Evolutionary conservation across 2,113 vertebrate species (phyloP).

Genomic region (Calyptommatus sinebrachiatus): DNA sequence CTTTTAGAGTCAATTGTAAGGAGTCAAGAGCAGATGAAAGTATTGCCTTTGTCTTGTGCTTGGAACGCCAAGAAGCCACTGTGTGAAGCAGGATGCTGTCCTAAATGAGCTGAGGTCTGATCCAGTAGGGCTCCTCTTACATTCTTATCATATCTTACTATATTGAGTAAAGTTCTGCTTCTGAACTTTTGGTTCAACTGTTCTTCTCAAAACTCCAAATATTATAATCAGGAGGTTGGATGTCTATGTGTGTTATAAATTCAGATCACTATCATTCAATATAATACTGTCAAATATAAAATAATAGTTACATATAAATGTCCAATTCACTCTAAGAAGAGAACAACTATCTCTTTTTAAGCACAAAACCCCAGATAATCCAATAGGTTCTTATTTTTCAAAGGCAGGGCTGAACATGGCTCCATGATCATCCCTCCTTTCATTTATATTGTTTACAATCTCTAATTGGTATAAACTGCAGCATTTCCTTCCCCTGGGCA

Average conservation of each 20-base stretch:
- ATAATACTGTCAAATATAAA: background rate
- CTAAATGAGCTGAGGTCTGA: too few relatives aligned
- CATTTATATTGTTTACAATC: background rate
- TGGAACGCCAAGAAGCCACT: too few relatives aligned
- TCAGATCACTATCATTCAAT: background rate
- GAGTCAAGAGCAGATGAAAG: too few relatives aligned
- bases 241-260: background rate
- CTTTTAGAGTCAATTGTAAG: too few relatives aligned
- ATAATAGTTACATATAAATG: background rate
- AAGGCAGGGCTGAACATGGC: background rate
- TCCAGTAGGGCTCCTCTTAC: too few relatives aligned
- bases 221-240: background rate
- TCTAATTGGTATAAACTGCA: background rate
- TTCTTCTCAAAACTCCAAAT: background rate
- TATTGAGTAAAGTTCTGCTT: background rate
- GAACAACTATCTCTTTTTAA: background rate
- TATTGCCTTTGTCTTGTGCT: too few relatives aligned
- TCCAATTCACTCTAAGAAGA: background rate
- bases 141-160: background rate
- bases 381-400: background rate
- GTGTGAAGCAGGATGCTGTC: too few relatives aligned
- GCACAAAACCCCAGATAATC: background rate
- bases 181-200: background rate
- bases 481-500: fast-evolving
- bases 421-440: background rate